Percentiles rank a stretch among this genome's conserved stretches.
These are phyloP conservation scores for Mormyrops boulengeri DNA, from an alignment of 2,797 vertebrate genomes.

Conservation along the genomic window DNA sequence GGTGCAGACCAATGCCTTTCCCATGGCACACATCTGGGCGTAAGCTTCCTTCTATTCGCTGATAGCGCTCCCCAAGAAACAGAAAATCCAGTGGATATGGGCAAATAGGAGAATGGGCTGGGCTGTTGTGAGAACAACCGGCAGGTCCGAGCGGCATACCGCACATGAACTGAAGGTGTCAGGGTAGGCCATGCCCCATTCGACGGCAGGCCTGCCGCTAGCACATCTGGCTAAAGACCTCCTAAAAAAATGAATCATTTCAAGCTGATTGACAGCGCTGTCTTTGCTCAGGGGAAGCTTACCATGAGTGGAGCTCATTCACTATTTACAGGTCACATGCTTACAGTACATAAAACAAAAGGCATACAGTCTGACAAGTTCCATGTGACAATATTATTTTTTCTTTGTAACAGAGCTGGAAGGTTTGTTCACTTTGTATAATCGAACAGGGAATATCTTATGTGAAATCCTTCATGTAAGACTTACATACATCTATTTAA, in stretches of 20 bases:
- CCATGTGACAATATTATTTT: not conserved
- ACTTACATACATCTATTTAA: not conserved
- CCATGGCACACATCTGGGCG: not conserved
- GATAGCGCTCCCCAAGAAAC: not conserved
- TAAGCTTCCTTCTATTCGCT: not conserved
- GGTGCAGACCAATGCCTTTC: not conserved
- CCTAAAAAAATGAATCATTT: not conserved
- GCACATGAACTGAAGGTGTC: not conserved
- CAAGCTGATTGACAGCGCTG: not conserved
- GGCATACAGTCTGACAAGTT: not conserved
- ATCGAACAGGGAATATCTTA: not conserved
- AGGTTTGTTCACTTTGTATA: not conserved
- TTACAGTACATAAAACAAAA: not conserved
- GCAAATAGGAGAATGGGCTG: not conserved
- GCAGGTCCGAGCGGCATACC: not conserved
- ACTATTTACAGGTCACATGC: not conserved
- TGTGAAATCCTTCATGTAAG: not conserved
- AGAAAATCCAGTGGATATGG: not conserved
- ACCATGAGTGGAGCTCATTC: not conserved
- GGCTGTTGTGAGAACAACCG: not conserved
- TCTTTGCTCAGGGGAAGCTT: not conserved
- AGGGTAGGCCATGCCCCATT: not conserved
- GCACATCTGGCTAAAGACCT: not conserved
- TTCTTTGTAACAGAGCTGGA: not conserved
- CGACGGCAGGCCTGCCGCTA: not conserved